Percentiles rank a stretch among this genome's conserved stretches.
Evolutionary conservation across 2,888 invertebrate species (phyloP).

Genomic region (Lepidocyrtoides sp.): DNA sequence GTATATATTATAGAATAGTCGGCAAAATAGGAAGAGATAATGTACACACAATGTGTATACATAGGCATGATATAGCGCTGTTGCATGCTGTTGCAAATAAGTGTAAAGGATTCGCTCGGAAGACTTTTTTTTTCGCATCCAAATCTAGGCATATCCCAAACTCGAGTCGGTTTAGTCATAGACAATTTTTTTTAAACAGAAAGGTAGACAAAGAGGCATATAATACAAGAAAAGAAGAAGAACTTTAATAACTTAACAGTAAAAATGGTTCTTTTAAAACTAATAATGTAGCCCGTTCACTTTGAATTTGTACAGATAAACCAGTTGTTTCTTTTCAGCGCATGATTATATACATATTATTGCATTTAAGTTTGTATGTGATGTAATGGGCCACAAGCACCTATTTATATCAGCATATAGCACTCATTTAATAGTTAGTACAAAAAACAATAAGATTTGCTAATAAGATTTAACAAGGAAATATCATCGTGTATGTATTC

Average conservation of each 20-base stretch:
- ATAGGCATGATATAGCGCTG: not conserved
- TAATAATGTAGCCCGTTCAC: slow-evolving; percentile 44
- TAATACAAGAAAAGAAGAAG: not conserved
- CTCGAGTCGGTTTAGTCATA: slow-evolving; percentile 9
- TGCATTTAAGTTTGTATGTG: not conserved
- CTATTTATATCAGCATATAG: not conserved
- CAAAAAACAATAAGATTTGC: slow-evolving; percentile 19
- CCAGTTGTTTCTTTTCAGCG: slow-evolving; percentile 48
- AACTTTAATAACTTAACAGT: slow-evolving; percentile 66
- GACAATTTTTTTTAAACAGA: slow-evolving; percentile 1
- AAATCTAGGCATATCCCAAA: slow-evolving; percentile 8
- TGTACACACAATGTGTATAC: not conserved
- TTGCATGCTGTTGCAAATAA: slow-evolving; percentile 10
- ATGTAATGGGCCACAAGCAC: slow-evolving; percentile 2
- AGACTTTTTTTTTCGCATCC: slow-evolving; percentile 10
- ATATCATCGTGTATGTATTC: not conserved
- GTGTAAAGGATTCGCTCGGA: slow-evolving; percentile 12
- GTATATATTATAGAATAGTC: not conserved
- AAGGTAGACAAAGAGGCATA: not conserved
- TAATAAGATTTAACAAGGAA: slow-evolving; percentile 23
- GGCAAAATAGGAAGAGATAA: not conserved
- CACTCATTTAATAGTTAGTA: not conserved
- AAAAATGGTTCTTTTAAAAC: slow-evolving; percentile 46
- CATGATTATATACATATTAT: not conserved
- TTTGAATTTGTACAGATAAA: slow-evolving; percentile 1